phyloP scores from a whole-genome alignment of 2,888 invertebrate species.

The Drosophila colorata region DNA sequence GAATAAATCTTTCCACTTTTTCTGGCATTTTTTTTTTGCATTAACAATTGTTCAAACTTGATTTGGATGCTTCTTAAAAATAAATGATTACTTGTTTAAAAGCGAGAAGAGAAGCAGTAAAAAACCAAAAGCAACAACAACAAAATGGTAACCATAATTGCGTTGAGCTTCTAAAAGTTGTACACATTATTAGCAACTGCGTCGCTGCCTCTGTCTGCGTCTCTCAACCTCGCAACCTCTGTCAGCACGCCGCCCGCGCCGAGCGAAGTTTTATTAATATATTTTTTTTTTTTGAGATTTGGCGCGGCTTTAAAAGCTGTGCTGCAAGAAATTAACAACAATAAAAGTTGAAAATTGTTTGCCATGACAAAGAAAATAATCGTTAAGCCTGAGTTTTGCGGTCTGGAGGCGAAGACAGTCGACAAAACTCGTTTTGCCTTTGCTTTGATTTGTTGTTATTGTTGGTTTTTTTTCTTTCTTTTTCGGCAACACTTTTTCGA shows the following conservation, averaged over 20 bases:
- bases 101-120: conserved; percentile 10
- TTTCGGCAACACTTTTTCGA: conserved; percentile 64
- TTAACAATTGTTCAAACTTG: conserved; percentile 75
- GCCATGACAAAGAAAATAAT: conserved; percentile 79
- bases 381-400: conserved; percentile 60
- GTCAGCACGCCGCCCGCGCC: conserved; percentile 61
- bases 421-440: conserved; percentile 65
- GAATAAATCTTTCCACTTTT: conserved; percentile 64
- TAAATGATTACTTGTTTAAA: conserved; percentile 75
- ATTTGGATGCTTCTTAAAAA: conserved; percentile 74
- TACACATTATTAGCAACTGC: conserved; percentile 59
- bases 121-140: conserved; percentile 15
- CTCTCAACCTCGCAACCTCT: conserved; percentile 13
- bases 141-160: conserved; percentile 58
- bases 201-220: conserved; percentile 12
- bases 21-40: conserved; percentile 54
- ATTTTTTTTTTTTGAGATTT: conserved; percentile 39
- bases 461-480: conserved; percentile 27
- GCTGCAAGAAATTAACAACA: conserved; percentile 75
- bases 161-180: conserved; percentile 61
- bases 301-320: conserved; percentile 63
- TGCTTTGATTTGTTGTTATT: conserved; percentile 48
- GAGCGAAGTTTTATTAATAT: conserved; percentile 4
- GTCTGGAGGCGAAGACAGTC: conserved; percentile 53
- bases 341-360: conserved; percentile 75